A percentile compares a stretch with the other conserved stretches of the same genome.
These are phyloP conservation scores for Druon quercuslanigerum DNA, from an alignment of 1,140 invertebrate genomes.

Conservation along the genomic window DNA sequence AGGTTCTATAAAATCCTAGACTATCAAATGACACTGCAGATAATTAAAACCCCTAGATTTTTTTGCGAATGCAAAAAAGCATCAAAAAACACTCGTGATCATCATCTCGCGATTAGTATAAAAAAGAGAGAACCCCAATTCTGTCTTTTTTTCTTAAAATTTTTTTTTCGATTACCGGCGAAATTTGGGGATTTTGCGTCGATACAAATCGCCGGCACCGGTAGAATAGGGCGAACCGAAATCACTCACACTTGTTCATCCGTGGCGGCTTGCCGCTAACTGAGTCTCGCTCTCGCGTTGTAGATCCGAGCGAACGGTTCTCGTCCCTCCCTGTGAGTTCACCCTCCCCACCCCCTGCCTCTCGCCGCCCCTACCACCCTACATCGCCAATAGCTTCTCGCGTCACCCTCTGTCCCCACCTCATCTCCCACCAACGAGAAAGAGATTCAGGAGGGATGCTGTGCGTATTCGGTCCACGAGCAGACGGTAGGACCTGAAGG, in stretches of 20 bases:
- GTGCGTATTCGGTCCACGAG: constrained; percentile 49
- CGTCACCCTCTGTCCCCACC: constrained; percentile 51
- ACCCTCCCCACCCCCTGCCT: constrained; percentile 55
- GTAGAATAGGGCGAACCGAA: constrained; percentile 25
- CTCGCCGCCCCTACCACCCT: constrained; percentile 47
- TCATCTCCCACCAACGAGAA: constrained; percentile 44
- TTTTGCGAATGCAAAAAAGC: too few species aligned
- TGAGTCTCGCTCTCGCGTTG: constrained; percentile 59
- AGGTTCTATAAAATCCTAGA: not conserved
- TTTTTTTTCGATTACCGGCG: not conserved
- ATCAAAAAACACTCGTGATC: too few species aligned
- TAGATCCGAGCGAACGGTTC: constrained; percentile 62
- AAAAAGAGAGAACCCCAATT: too few species aligned
- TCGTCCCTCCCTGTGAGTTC: constrained; percentile 58
- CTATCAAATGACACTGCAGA: too few species aligned
- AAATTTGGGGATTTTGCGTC: not conserved
- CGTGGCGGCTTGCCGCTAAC: constrained; percentile 72
- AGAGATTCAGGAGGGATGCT: constrained; percentile 56
- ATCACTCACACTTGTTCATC: constrained; percentile 49
- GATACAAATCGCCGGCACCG: constrained; percentile 5
- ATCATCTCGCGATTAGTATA: too few species aligned
- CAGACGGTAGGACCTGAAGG: constrained; percentile 41
- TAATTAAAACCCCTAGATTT: too few species aligned
- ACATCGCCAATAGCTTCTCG: constrained; percentile 53
- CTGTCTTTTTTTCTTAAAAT: not conserved